phyloP scores from a whole-genome alignment of 2,888 invertebrate species.

The Machimus atricapillus region DNA sequence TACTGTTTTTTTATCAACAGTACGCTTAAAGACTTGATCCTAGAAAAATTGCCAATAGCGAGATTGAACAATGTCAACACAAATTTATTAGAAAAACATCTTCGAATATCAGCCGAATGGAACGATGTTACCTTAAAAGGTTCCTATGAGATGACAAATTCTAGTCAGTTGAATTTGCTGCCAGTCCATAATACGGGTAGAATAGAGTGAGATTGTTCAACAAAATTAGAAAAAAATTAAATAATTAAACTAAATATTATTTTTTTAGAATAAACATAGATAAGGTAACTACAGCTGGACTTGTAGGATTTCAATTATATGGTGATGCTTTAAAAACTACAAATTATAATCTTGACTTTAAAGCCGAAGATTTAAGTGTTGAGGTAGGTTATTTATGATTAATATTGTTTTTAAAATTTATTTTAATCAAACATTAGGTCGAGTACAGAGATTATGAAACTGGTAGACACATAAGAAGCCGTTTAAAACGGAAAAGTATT shows the following conservation, averaged over 20 bases:
- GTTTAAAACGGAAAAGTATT: not conserved
- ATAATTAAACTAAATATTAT: not conserved
- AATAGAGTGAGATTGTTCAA: slow-evolving; percentile 36
- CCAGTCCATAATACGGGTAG: slow-evolving; percentile 42
- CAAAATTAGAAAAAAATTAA: not conserved
- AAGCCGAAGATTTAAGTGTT: slow-evolving; percentile 36
- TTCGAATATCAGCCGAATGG: slow-evolving; percentile 43
- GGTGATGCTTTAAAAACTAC: slow-evolving; percentile 43
- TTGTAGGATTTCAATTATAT: slow-evolving; percentile 41
- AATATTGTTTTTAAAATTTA: not conserved
- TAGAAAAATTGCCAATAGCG: slow-evolving; percentile 38
- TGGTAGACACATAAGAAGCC: slow-evolving; percentile 2
- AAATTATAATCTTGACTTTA: slow-evolving; percentile 43
- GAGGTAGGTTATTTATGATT: slow-evolving; percentile 16
- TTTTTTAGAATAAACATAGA: slow-evolving; percentile 43
- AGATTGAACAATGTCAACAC: slow-evolving; percentile 42
- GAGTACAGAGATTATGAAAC: slow-evolving; percentile 34
- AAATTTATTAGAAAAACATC: slow-evolving; percentile 42
- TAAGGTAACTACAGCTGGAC: slow-evolving; percentile 29
- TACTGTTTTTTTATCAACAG: not conserved
- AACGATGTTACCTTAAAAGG: slow-evolving; percentile 40
- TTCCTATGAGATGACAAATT: slow-evolving; percentile 44
- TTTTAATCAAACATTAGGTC: slow-evolving; percentile 16
- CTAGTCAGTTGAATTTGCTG: slow-evolving; percentile 44
- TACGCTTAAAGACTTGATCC: slow-evolving; percentile 41